Base-by-base conservation (phyloP, 2,888 invertebrate species). In the Cordilura impudica region DNA sequence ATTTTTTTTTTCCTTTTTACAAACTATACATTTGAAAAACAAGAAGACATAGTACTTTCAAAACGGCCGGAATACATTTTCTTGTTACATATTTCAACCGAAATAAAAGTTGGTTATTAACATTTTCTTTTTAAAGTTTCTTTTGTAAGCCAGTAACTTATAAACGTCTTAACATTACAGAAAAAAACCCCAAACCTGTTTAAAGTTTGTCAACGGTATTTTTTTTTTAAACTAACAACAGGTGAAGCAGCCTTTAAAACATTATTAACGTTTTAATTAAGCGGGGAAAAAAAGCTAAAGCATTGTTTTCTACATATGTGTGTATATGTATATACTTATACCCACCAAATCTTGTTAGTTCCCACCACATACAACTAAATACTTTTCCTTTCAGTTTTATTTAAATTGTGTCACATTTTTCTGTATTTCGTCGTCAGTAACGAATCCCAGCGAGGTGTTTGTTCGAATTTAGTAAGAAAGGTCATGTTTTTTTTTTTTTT, bases 171-270 rank as follows among this genome's bases (percentile, higher is more conserved):
- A n/a, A n/a, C n/a, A n/a, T n/a, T n/a, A n/a, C n/a, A n/a, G n/a
- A n/a, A n/a, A n/a, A 39, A n/a, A n/a, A 39, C n/a, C n/a, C 12
- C 2, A 39, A 39, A 39, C 35, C 12, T 4, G 35, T 39, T 26
- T 26, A 26, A 4, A 6, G 12, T 39, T 7, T 39, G 35, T 39
- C 35, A 39, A 31, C 31, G 1, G 12, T 31, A 31, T 6, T 31
- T 31, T 8, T 31, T 31, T 8, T 29, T 29, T 2, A 4, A 31
- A 31, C 67, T 12, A 60, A 67, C 45, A 75, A 65, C 69, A 76
- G 69, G 63, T 76, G 75, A 76, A 63, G 23, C 53, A 58, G 56
- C 56, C 69, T 76, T n/a, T 70, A 54, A 56, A 75, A 75, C 66
- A 31, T 43, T 58, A 61, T 1, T 54, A 61, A 47, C 26, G 12